phyloP scores from a whole-genome alignment of 2,797 vertebrate genomes.

The Hydrophis major region DNA sequence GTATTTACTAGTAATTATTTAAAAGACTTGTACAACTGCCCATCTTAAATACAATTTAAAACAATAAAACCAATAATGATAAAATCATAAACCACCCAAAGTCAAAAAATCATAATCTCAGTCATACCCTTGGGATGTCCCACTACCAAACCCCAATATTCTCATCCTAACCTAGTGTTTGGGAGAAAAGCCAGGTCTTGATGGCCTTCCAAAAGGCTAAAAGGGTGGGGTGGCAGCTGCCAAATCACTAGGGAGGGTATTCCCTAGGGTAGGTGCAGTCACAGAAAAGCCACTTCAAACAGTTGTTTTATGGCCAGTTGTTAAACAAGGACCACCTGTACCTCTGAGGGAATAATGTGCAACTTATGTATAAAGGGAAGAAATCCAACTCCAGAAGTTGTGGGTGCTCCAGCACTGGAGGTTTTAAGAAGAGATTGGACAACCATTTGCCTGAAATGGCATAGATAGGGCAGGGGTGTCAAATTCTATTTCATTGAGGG shows the following conservation, averaged over 20 bases:
- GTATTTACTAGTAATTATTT: conserved; percentile 18
- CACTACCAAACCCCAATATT: not conserved
- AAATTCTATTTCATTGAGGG: too few species aligned
- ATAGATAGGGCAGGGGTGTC: too few species aligned
- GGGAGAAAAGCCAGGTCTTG: not conserved
- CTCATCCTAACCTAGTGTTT: not conserved
- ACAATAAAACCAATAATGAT: not conserved
- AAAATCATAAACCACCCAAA: not conserved
- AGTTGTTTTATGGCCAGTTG: not conserved
- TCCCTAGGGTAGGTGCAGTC: not conserved
- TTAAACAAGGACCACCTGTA: not conserved
- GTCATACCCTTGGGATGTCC: not conserved
- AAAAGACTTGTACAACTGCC: conserved; percentile 53
- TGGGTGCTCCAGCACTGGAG: not conserved
- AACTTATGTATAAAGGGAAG: not conserved
- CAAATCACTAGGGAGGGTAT: not conserved
- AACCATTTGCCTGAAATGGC: not conserved
- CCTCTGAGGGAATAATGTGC: not conserved
- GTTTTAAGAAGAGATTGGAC: not conserved
- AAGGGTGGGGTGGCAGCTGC: not conserved
- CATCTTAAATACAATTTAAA: not conserved
- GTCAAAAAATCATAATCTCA: not conserved
- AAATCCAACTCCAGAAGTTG: not conserved
- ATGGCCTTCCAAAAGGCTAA: not conserved
- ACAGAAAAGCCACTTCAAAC: not conserved